Base-by-base conservation (phyloP, 1,140 invertebrate species). In the Sminthurinus signatus region DNA sequence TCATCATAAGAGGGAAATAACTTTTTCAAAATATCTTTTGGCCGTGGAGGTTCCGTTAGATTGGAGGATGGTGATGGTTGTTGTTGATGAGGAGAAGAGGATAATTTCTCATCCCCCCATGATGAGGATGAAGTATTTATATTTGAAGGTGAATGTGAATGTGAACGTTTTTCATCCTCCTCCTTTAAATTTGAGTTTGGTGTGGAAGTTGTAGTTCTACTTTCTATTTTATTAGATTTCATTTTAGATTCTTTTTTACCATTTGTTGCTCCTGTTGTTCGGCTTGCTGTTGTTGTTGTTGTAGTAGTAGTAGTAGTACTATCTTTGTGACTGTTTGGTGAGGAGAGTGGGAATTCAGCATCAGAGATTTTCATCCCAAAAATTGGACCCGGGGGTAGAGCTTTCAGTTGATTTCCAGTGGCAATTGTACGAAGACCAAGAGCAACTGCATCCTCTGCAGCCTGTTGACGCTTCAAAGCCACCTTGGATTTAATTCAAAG, bases 381-480 rank as follows among this genome's bases (percentile, higher is more conserved):
- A 60, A 97, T 94, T 23, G 92, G 88, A 17, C 93, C 93, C 43
- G 89, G 88, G 4, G 93, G 93, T 61, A 97, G 80, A 44, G 88
- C 84, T 51, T 86, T 86, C 55, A 91, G 80, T 29, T 86, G 82
- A 19, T 85, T 84, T 1, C 93, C 93, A 5, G 87, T 92, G 65
- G 93, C 88, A 23, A 87, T 91, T n/a, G 91, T 89, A 21, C 92
- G 85, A 72, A 97, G 80, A 50, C 92, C 91, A 58, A 97, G 78
- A 0, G 94, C 94, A 62, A 97, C 94, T 31, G 93, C 92, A 76
- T 98, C 94, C 80, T 98, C 95, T 0, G 93, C 93, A 0, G 94
- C 94, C 80, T 98, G 94, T 77, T 96, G 93, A 43, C 95, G 80
- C 78, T 98, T 98, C 58, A 98, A 77, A 15, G 94, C 93, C n/a